These are phyloP conservation scores for Sepiola atlantica DNA, from an alignment of 2,888 invertebrate genomes.

Conservation along the genomic window DNA sequence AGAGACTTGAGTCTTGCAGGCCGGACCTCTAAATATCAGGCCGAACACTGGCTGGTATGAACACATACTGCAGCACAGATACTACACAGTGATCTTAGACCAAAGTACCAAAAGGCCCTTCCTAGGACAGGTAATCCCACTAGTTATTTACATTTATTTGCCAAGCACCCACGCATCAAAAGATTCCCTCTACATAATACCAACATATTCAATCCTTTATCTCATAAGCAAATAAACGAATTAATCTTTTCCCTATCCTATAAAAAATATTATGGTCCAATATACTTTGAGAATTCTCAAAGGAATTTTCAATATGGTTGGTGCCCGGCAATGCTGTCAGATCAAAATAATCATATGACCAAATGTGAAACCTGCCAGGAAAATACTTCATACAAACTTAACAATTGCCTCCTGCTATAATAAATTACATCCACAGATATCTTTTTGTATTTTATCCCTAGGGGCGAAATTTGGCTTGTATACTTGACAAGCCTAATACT, in stretches of 20 bases:
- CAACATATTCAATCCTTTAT: background rate
- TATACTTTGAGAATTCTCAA: background rate
- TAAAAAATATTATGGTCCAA: background rate
- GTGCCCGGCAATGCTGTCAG: background rate
- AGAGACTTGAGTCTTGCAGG: too few species aligned
- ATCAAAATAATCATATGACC: background rate
- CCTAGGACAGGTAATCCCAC: too few species aligned
- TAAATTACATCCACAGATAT: background rate
- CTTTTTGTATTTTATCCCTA: too few species aligned
- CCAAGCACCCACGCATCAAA: background rate
- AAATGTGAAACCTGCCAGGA: background rate
- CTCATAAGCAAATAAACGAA: background rate
- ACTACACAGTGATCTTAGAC: too few species aligned
- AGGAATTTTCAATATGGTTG: background rate
- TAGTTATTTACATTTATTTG: too few species aligned
- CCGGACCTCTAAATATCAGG: too few species aligned
- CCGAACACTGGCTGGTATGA: too few species aligned
- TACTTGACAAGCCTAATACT: too few species aligned
- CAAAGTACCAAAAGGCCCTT: too few species aligned
- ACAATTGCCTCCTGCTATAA: background rate
- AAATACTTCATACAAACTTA: background rate
- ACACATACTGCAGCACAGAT: too few species aligned
- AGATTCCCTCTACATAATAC: background rate
- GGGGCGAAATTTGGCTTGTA: too few species aligned
- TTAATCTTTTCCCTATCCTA: background rate